Conservation (phyloP, 1,140 invertebrate species). For the Calliphora vicina region DNA sequence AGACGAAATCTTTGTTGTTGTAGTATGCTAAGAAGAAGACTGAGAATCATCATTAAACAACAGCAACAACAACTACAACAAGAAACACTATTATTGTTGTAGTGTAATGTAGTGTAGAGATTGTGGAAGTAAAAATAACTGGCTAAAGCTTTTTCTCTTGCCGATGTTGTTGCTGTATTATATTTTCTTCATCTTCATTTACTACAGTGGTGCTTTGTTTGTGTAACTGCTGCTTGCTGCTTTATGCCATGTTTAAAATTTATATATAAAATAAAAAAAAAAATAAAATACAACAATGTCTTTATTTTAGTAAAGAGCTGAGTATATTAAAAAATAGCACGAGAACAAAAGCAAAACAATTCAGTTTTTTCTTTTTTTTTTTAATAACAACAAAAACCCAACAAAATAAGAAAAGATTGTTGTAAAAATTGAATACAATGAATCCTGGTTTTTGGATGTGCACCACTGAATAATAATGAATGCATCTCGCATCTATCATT, state of each 20-base stretch:
- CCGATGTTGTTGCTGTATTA: neutral
- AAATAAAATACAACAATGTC: neutral
- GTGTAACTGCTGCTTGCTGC: neutral
- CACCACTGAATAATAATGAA: neutral
- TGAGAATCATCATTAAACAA: neutral
- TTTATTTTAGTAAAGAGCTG: neutral
- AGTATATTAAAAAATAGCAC: neutral
- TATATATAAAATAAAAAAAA: no score
- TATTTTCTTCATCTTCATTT: neutral
- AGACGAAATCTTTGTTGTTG: neutral
- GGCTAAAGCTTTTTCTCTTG: neutral
- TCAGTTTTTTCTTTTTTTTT: neutral
- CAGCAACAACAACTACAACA: neutral
- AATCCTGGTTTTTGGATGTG: conserved; percentile 24
- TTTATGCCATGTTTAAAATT: neutral
- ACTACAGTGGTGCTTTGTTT: neutral
- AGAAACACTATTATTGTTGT: neutral
- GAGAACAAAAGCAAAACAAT: neutral
- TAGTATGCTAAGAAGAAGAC: neutral
- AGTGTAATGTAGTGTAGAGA: neutral
- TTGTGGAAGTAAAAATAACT: neutral
- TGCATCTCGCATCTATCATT: neutral
- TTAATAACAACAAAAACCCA: neutral
- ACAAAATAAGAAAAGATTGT: neutral
- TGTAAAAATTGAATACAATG: neutral